Conservation (phyloP, 2,888 invertebrate genomes). For the Rugalucina vietnamica region DNA sequence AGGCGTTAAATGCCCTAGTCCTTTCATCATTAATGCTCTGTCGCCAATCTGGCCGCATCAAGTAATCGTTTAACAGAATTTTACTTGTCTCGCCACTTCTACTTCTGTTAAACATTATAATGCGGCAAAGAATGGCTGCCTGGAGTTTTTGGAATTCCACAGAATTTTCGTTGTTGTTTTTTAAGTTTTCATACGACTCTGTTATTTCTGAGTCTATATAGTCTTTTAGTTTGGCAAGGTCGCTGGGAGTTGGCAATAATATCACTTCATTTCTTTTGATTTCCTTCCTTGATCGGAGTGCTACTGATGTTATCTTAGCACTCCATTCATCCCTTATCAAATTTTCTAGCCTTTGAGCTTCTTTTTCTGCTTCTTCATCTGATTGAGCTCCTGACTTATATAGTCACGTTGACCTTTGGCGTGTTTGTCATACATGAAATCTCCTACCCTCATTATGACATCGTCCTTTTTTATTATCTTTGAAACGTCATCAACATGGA, state of each 20-base stretch:
- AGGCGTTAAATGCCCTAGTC: too few species aligned
- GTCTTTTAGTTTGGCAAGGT: neutral
- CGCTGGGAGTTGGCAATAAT: neutral
- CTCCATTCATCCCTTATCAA: neutral
- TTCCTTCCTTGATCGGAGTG: neutral
- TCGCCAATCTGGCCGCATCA: neutral
- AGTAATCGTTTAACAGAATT: too few species aligned
- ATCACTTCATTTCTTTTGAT: neutral
- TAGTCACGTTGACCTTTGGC: neutral
- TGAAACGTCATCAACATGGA: neutral
- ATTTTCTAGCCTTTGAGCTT: neutral
- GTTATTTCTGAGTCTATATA: neutral
- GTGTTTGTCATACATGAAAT: neutral
- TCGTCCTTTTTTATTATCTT: neutral
- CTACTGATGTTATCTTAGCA: neutral
- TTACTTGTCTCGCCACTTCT: too few species aligned
- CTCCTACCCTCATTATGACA: neutral
- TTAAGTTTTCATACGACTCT: neutral
- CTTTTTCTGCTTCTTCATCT: neutral
- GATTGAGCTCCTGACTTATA: neutral
- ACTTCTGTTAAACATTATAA: neutral
- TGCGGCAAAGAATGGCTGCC: neutral
- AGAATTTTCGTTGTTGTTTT: neutral
- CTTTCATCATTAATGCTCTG: neutral
- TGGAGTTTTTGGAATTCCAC: neutral